These are phyloP conservation scores for Aphelinus certus DNA, from an alignment of 1,140 invertebrate species.

Conservation along the genomic window DNA sequence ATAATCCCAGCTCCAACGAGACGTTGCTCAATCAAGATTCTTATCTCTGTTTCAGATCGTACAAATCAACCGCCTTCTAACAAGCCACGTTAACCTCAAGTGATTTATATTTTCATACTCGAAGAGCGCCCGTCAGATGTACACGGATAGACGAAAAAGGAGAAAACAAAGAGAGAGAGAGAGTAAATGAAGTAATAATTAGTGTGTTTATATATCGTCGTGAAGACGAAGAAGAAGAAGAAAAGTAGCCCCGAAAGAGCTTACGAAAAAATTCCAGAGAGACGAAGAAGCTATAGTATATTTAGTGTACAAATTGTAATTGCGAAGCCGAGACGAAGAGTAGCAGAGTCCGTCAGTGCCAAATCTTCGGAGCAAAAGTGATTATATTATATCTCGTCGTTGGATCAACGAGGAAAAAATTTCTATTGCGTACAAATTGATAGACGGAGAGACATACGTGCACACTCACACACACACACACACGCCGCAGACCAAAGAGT, in stretches of 20 bases:
- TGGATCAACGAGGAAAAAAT: background rate
- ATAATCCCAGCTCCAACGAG: slow-evolving; percentile 25
- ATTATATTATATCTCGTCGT: background rate
- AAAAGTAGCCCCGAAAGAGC: slow-evolving; percentile 52
- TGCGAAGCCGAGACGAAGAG: slow-evolving; percentile 46
- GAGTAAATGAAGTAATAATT: slow-evolving; percentile 56
- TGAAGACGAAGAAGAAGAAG: slow-evolving; percentile 42
- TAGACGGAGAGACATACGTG: slow-evolving; percentile 35
- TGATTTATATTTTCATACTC: slow-evolving; percentile 68
- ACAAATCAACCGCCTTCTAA: slow-evolving; percentile 68
- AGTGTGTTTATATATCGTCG: slow-evolving; percentile 66
- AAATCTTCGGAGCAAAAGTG: slow-evolving; percentile 53
- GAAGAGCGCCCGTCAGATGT: slow-evolving; percentile 51
- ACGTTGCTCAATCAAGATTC: slow-evolving; percentile 10
- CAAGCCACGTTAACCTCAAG: slow-evolving; percentile 68
- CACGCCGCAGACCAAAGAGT: slow-evolving; percentile 65
- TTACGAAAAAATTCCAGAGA: slow-evolving; percentile 48
- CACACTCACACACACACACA: slow-evolving; percentile 4
- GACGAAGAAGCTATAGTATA: slow-evolving; percentile 60
- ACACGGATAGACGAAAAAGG: too few species aligned
- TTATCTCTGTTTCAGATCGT: slow-evolving; percentile 62
- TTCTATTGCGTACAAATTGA: too few species aligned
- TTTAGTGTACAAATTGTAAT: slow-evolving; percentile 65
- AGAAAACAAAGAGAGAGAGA: background rate
- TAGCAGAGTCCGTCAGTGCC: slow-evolving; percentile 63